Evolutionary conservation across 2,888 invertebrate species (phyloP), one percentile per base, ranked within the genome.

Genomic region (Lasioglossum morio): DNA sequence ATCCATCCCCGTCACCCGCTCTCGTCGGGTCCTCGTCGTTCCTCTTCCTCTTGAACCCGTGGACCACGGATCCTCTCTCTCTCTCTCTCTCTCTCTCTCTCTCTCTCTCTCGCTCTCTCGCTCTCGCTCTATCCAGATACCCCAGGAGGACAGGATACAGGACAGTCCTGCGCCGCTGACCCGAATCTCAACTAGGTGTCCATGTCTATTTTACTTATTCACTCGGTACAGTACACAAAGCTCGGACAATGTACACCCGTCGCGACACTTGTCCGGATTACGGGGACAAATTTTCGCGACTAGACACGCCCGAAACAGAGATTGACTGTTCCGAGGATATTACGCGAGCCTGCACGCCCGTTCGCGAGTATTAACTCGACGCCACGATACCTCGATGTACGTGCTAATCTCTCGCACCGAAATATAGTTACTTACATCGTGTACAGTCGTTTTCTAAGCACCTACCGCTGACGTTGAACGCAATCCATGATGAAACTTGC

Each of bases 131-230:
- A 27, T 19, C 66, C 5, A 46, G 27, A 57, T 57, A n/a, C 57
- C 34, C 82, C 78, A 60, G 66, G 77, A 87, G 88, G 82, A 81
- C 81, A 37, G 69, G 37, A 23, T 37, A 57, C 57, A 57, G 69
- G 80, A 90, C 89, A 88, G 89, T 85, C 82, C 83, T 84, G 86
- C 86, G 89, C 91, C 80, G 92, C 93, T 94, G 94, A 94, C 92
- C 93, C 94, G 94, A 94, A 94, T 94, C 92, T 92, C 90, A 94
- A 94, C 90, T 93, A 94, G 93, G 85, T 90, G 88, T 91, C 88
- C 81, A 80, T 85, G 91, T 84, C 91, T 86, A 85, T 90, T 91
- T 88, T 89, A 87, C 87, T 90, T 89, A 86, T 89, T 85, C 72
- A 75, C 77, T 72, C 78, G 73, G 78, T 63, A 77, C 70, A 40